These are phyloP conservation scores for Potamilus streckersoni DNA, from an alignment of 1,140 invertebrate genomes.

Conservation along the genomic window DNA sequence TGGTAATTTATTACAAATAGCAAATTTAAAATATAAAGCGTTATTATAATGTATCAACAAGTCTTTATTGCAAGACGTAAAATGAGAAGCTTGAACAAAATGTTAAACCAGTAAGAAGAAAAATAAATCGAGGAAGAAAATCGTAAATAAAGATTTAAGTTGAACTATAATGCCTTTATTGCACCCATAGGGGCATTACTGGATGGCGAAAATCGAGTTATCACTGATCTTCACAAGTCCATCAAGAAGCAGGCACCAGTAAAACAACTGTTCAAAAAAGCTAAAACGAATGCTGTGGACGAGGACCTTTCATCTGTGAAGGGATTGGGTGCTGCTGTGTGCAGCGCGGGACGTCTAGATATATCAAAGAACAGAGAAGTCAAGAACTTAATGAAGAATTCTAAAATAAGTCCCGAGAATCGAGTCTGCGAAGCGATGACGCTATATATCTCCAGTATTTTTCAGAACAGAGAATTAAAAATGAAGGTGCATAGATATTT, in stretches of 20 bases:
- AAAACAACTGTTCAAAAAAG: slow-evolving; percentile 44
- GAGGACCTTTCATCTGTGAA: slow-evolving; percentile 37
- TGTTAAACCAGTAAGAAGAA: too few species aligned
- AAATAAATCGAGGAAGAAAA: too few species aligned
- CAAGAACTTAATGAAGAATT: not conserved
- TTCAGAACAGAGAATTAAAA: slow-evolving; percentile 33
- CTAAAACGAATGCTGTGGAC: slow-evolving; percentile 24
- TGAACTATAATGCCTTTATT: too few species aligned
- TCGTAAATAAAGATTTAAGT: too few species aligned
- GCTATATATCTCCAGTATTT: slow-evolving; percentile 34
- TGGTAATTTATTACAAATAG: too few species aligned
- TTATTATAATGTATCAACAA: too few species aligned
- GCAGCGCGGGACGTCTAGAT: slow-evolving; percentile 19
- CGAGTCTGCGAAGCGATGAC: slow-evolving; percentile 23
- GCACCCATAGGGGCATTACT: slow-evolving; percentile 29
- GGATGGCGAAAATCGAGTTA: slow-evolving; percentile 38
- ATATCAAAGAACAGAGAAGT: slow-evolving; percentile 31
- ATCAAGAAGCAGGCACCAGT: slow-evolving; percentile 47
- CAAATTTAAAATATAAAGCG: too few species aligned
- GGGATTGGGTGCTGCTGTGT: slow-evolving; percentile 44
- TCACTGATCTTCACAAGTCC: slow-evolving; percentile 50
- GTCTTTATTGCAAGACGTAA: too few species aligned
- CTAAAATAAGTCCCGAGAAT: slow-evolving; percentile 11
- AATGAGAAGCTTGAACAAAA: too few species aligned
- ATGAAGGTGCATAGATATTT: slow-evolving; percentile 43